Conservation (phyloP, 2,113 vertebrate species). For the Nymphicus hollandicus region DNA sequence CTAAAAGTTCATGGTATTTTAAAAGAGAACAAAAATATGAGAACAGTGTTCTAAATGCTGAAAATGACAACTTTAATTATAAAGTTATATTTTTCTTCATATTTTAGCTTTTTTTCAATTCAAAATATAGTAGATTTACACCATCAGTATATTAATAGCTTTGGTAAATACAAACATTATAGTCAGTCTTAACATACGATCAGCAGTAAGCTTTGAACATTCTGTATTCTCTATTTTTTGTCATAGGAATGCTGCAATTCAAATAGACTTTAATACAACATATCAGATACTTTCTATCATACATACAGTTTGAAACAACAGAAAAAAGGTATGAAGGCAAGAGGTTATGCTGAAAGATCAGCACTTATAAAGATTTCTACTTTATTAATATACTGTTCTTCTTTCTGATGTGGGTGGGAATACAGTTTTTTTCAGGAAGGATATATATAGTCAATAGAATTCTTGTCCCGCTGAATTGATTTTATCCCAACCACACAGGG, state of each 20-base stretch:
- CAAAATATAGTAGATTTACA: constrained; percentile 23
- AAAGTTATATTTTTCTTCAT: not conserved
- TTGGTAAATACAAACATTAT: constrained; percentile 21
- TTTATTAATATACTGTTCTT: not conserved
- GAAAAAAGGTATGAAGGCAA: not conserved
- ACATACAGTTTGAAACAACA: not conserved
- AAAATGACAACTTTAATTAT: constrained; percentile 49
- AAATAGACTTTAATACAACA: not conserved
- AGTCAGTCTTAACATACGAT: not conserved
- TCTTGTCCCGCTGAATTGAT: not conserved
- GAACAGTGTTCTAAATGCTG: not conserved
- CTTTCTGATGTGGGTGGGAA: not conserved
- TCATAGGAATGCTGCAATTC: not conserved
- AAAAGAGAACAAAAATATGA: not conserved
- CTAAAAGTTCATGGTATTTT: not conserved
- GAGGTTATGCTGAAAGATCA: not conserved
- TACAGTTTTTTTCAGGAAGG: not conserved
- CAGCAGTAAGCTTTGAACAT: not conserved
- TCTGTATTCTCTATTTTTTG: not conserved
- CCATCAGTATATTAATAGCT: constrained; percentile 7
- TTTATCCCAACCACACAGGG: not conserved
- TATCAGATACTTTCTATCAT: not conserved
- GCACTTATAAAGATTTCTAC: not conserved
- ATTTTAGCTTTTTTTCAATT: not conserved
- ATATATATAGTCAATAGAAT: not conserved